Evolutionary conservation across 2,888 invertebrate species (phyloP), one percentile per base, ranked within the genome.

Genomic region (Camptogramma bilineatum): DNA sequence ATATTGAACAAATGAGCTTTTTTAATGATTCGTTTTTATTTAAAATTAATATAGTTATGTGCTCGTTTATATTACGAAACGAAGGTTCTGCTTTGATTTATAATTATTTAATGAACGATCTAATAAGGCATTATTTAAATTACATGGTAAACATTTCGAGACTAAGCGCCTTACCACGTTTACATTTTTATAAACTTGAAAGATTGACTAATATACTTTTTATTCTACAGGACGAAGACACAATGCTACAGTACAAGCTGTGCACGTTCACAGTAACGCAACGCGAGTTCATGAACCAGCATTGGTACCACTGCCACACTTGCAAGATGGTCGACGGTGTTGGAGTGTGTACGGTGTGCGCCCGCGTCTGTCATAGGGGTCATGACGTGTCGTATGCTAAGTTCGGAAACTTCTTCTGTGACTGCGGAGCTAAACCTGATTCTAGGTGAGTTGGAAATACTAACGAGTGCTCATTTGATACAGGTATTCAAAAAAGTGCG

Each of bases 251-350:
- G 83, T 97, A 96, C 85, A 98, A 99, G 85, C 93, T 99, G 13
- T 99, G 99, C 88, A 99, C 99, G 0, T 99, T 98, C 90, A 98
- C 98, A 5, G 96, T 98, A 59, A 99, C 99, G 0, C 98, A 98
- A 84, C 98, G 98, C 80, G 99, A 99, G 87, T 99, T 98, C 85
- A 98, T 98, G 97, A 98, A 98, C 90, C 99, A 97, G 82, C 98
- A 98, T 84, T 98, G 99, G 99, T 99, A 99, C 91, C 99, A 99
- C 89, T 99, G 99, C 84, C 99, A 99, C 90, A 99, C 99, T 0
- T 99, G 99, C 88, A 97, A 97, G 85, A 99, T 99, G 99, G 96
- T 99, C 63, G 99, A 99, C 85, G 98, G 99, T 7, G 98, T 99
- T 1, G 99, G 99, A 0, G 99, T 99, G 28, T 99, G 99, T 86